Evolutionary conservation across 1,140 invertebrate genomes (phyloP).

Genomic region (Rhynchophorus ferrugineus): DNA sequence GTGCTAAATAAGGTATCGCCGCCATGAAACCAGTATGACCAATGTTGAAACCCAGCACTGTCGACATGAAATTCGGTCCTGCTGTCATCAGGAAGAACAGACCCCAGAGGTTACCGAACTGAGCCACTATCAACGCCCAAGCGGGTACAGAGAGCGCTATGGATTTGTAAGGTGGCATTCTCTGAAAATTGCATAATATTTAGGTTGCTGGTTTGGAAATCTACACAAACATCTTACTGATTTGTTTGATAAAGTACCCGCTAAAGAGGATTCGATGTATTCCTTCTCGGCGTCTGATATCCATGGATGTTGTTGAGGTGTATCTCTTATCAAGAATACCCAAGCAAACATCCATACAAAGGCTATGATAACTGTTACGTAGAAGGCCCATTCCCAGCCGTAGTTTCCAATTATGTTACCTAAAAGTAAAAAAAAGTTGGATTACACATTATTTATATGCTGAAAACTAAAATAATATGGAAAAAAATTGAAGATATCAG

Average conservation of each 20-base stretch:
- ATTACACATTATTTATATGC: too few relatives aligned
- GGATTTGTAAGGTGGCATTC: constrained; percentile 50
- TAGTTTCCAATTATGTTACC: constrained; percentile 54
- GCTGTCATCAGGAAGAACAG: constrained; percentile 78
- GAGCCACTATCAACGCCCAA: constrained; percentile 55
- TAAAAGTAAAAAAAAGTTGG: constrained; percentile 4
- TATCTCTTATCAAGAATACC: constrained; percentile 59
- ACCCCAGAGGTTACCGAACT: constrained; percentile 71
- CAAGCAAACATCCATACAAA: constrained; percentile 55
- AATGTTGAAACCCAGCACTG: constrained; percentile 77
- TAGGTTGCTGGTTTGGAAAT: background rate
- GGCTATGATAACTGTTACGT: constrained; percentile 58
- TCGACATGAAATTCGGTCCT: constrained; percentile 71
- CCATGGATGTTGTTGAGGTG: constrained; percentile 63
- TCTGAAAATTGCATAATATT: constrained; percentile 20
- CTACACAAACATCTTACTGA: constrained; percentile 36
- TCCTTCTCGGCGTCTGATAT: constrained; percentile 67
- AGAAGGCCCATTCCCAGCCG: constrained; percentile 69
- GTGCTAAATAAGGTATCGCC: constrained; percentile 61
- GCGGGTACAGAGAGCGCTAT: constrained; percentile 59
- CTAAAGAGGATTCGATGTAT: constrained; percentile 62
- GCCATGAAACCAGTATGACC: constrained; percentile 62
- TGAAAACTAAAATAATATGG: too few relatives aligned
- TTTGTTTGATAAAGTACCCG: constrained; percentile 46
- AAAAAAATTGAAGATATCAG: too few relatives aligned